Evolutionary conservation across 2,797 vertebrate species (phyloP).

Genomic region (Poeciliopsis turneri): DNA sequence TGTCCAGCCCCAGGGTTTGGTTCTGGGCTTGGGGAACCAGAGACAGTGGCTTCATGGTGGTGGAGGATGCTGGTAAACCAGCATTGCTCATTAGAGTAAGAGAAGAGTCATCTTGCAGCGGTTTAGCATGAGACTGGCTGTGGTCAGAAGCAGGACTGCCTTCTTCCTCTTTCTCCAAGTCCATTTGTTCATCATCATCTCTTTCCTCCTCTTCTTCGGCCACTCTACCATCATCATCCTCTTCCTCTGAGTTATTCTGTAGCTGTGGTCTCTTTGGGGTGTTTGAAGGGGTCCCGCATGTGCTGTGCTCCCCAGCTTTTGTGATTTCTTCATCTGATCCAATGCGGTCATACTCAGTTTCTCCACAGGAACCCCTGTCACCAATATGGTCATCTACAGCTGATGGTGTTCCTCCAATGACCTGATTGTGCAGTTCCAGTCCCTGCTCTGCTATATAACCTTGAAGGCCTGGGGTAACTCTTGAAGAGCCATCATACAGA

Average conservation of each 20-base stretch:
- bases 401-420: constrained; percentile 64
- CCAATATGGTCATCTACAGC: constrained; percentile 83
- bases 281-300: constrained; percentile 51
- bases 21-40: constrained; percentile 81
- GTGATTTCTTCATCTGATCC: constrained; percentile 77
- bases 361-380: constrained; percentile 88
- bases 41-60: constrained; percentile 81
- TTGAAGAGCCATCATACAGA: constrained; percentile 84
- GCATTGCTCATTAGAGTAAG: constrained; percentile 63
- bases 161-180: constrained; percentile 83
- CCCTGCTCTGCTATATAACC: constrained; percentile 80
- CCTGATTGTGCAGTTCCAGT: constrained; percentile 80
- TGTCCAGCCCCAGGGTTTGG: constrained; percentile 85
- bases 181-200: constrained; percentile 83
- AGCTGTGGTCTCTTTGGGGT: constrained; percentile 69
- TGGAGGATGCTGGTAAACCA: constrained; percentile 46
- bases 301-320: constrained; percentile 44
- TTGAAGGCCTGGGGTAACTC: constrained; percentile 81
- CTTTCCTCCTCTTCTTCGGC: constrained; percentile 83
- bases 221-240: constrained; percentile 81
- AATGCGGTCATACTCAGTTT: constrained; percentile 86
- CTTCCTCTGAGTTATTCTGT: constrained; percentile 79
- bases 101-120: constrained; percentile 55
- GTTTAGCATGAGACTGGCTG: constrained; percentile 57
- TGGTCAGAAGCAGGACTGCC: constrained; percentile 69